These are phyloP conservation scores for Cheilinus undulatus DNA, from an alignment of 2,113 vertebrate genomes.

Conservation along the genomic window DNA sequence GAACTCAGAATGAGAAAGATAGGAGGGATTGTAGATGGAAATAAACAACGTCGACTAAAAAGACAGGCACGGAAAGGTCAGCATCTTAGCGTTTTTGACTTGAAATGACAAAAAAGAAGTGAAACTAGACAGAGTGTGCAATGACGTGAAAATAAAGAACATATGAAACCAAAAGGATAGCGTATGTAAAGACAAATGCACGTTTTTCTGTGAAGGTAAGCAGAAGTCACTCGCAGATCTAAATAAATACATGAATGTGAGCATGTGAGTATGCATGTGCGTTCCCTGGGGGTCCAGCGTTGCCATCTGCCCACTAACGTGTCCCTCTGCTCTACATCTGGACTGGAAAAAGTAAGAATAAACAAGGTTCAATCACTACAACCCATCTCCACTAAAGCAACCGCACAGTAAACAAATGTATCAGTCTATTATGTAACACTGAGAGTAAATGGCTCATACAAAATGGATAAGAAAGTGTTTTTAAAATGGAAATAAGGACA, in stretches of 20 bases:
- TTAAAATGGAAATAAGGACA: no score
- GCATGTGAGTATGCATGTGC: background rate
- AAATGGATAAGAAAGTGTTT: conserved; percentile 13
- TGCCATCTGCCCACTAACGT: conserved; percentile 47
- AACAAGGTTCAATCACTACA: conserved; percentile 9
- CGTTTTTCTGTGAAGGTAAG: conserved; percentile 6
- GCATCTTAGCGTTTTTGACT: background rate
- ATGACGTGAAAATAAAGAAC: background rate
- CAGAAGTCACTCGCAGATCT: conserved; percentile 3
- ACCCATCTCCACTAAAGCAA: background rate
- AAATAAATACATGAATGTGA: conserved; percentile 13
- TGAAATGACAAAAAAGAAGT: background rate
- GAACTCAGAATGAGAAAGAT: background rate
- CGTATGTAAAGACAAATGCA: background rate
- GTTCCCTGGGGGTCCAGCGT: conserved; percentile 9
- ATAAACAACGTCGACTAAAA: background rate
- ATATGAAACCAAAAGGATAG: background rate
- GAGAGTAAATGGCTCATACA: conserved; percentile 19
- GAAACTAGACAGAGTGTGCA: background rate
- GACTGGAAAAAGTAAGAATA: conserved; percentile 6
- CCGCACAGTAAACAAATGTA: conserved; percentile 10
- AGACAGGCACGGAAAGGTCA: background rate
- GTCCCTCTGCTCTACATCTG: conserved; percentile 38
- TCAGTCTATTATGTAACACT: conserved; percentile 15
- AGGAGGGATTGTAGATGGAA: background rate